Evolutionary conservation across 2,113 vertebrate species (phyloP).

Genomic region (Diadophis punctatus): DNA sequence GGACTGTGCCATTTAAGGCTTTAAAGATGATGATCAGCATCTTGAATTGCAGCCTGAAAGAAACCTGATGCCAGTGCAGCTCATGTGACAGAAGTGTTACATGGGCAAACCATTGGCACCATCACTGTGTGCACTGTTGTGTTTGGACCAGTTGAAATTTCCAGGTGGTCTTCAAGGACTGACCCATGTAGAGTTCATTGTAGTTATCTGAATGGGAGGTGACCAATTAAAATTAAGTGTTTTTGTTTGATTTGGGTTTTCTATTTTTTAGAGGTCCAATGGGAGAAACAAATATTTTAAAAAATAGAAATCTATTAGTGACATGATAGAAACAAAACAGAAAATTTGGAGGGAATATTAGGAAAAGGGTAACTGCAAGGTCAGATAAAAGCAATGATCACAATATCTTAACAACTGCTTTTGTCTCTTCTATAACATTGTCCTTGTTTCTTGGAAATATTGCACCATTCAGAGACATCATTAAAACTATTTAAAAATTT

Average conservation of each 20-base stretch:
- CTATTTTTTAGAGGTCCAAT: no score
- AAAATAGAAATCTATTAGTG: neutral
- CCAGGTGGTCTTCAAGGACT: neutral
- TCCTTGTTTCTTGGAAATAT: slow-evolving; percentile 56
- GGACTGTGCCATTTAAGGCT: neutral
- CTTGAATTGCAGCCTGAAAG: neutral
- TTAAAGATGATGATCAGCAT: neutral
- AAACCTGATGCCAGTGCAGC: neutral
- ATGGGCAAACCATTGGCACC: neutral
- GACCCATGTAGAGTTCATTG: neutral
- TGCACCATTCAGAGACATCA: neutral
- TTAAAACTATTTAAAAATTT: slow-evolving; percentile 50
- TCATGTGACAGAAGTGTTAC: neutral
- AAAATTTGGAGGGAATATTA: neutral
- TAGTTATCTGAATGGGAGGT: neutral
- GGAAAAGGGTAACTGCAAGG: slow-evolving; percentile 5
- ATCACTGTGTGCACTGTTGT: neutral
- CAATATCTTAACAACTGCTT: slow-evolving; percentile 21
- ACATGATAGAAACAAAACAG: neutral
- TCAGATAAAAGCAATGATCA: slow-evolving; percentile 35
- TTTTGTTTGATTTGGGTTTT: neutral
- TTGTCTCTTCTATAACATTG: slow-evolving; percentile 39
- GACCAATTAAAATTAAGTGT: neutral
- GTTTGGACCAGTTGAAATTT: neutral
- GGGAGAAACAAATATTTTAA: neutral